Evolutionary conservation across 2,797 vertebrate species (phyloP).

Genomic region (Lithobates pipiens): DNA sequence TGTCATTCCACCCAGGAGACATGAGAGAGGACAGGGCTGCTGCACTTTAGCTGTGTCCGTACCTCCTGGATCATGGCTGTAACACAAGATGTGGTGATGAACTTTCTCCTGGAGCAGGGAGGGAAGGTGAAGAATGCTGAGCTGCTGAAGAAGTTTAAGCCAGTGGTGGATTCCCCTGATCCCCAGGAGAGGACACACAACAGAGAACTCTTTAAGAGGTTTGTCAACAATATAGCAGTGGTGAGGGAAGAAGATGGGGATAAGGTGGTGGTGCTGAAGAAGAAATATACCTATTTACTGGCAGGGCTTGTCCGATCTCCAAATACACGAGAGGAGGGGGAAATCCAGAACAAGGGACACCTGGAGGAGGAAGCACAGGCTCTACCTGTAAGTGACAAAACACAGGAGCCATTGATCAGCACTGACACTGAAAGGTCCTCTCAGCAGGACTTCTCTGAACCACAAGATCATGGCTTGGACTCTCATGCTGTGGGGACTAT

Average conservation of each 20-base stretch:
- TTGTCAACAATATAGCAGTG: conserved; percentile 84
- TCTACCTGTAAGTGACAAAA: background rate
- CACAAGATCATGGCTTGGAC: background rate
- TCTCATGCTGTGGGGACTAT: background rate
- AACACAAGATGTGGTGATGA: conserved; percentile 80
- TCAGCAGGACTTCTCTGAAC: background rate
- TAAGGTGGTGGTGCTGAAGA: conserved; percentile 81
- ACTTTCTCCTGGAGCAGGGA: conserved; percentile 76
- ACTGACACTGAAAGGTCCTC: background rate
- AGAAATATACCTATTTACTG: conserved; percentile 67
- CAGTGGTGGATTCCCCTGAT: conserved; percentile 76
- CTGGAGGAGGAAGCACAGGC: background rate
- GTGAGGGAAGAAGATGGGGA: conserved; percentile 82
- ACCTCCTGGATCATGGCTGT: conserved; percentile 71
- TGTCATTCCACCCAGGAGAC: conserved; percentile 35
- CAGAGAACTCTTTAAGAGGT: conserved; percentile 82
- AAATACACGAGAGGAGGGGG: background rate
- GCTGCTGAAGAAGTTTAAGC: conserved; percentile 79
- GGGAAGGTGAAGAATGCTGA: conserved; percentile 81
- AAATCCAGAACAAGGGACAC: background rate
- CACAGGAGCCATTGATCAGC: background rate
- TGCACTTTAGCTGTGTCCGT: conserved; percentile 1
- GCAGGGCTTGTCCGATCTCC: background rate
- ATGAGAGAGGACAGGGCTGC: conserved; percentile 18
- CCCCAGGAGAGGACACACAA: conserved; percentile 75